Evolutionary conservation across 2,888 invertebrate genomes (phyloP).

Genomic region (Brachyopa scutellaris): DNA sequence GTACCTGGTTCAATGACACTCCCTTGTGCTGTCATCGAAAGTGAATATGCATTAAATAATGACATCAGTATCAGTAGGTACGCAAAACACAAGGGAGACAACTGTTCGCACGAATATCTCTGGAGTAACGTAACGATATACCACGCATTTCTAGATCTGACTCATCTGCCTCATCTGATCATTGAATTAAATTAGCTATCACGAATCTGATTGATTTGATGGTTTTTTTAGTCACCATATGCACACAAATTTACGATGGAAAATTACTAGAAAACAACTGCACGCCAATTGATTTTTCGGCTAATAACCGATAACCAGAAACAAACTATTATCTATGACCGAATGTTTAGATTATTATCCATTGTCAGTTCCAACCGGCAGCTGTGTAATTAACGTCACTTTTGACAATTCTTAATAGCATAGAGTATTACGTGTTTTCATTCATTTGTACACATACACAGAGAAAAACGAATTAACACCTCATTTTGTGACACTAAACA

Average conservation of each 20-base stretch:
- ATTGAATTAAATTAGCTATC: conserved; percentile 15
- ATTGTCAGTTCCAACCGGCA: conserved; percentile 20
- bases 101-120: conserved; percentile 4
- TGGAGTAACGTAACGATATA: conserved; percentile 36
- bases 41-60: conserved; percentile 44
- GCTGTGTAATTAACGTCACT: conserved; percentile 18
- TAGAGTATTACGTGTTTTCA: conserved; percentile 16
- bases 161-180: conserved; percentile 55
- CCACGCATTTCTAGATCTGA: conserved; percentile 58
- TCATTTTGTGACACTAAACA: conserved; percentile 4
- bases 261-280: background rate
- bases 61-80: conserved; percentile 63
- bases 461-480: conserved; percentile 38
- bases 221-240: conserved; percentile 15
- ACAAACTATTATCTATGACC: conserved; percentile 20
- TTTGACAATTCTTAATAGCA: conserved; percentile 18
- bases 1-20: conserved; percentile 64
- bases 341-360: too few species aligned
- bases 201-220: conserved; percentile 20
- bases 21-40: conserved; percentile 38
- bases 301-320: conserved; percentile 33
- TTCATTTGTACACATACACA: background rate
- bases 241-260: background rate
- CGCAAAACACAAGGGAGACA: conserved; percentile 9
- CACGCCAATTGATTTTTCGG: conserved; percentile 7